phyloP scores from a whole-genome alignment of 2,797 vertebrate genomes.

The Morus bassanus region DNA sequence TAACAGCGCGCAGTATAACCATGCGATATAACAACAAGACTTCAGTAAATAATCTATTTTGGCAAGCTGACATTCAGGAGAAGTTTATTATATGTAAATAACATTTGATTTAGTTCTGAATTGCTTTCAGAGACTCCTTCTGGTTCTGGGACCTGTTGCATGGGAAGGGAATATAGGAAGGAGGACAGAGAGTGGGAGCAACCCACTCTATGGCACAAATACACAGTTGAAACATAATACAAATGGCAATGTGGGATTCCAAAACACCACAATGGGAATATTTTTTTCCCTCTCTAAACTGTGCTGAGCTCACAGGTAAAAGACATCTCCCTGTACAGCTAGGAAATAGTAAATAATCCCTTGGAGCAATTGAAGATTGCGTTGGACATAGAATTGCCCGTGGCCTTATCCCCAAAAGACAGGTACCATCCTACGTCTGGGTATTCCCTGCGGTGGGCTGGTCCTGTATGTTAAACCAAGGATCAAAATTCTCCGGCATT shows the following conservation, averaged over 20 bases:
- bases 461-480: not conserved
- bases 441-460: not conserved
- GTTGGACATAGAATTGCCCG: no score
- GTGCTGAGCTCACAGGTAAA: not conserved
- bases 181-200: not conserved
- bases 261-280: not conserved
- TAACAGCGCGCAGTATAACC: not conserved
- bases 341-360: not conserved
- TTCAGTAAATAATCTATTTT: not conserved
- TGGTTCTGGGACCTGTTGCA: not conserved
- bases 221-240: not conserved
- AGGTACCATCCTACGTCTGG: fast-evolving
- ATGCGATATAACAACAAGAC: not conserved
- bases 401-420: not conserved
- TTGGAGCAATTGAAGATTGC: not conserved
- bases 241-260: not conserved
- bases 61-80: not conserved
- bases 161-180: not conserved
- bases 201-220: not conserved
- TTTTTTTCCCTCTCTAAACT: not conserved
- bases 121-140: not conserved
- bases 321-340: not conserved
- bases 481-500: not conserved
- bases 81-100: not conserved
- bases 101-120: not conserved